A percentile compares a stretch with the other conserved stretches of the same genome.
These are phyloP conservation scores for Diarsia brunnea DNA, from an alignment of 2,888 invertebrate species.

Conservation along the genomic window DNA sequence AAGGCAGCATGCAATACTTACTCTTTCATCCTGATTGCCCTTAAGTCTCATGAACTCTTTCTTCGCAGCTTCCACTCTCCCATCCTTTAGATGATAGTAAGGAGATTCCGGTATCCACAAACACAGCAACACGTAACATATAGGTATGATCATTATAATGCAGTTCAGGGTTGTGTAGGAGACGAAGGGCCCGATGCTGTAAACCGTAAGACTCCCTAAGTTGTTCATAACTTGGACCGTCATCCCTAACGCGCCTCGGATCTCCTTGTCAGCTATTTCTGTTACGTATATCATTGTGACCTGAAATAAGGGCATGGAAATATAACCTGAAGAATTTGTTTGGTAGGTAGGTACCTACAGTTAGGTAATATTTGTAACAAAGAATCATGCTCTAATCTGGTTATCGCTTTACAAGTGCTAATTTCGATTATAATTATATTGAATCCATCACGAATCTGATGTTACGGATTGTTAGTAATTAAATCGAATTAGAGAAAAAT, in stretches of 20 bases:
- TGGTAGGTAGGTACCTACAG: neutral
- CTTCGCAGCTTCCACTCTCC: constrained; percentile 85
- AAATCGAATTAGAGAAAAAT: neutral
- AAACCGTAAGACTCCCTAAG: constrained; percentile 84
- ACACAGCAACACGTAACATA: constrained; percentile 86
- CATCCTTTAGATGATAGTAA: constrained; percentile 90
- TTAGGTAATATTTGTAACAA: neutral
- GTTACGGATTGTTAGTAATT: neutral
- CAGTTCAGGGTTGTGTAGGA: constrained; percentile 85
- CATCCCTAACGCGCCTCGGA: constrained; percentile 87
- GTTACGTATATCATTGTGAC: constrained; percentile 89
- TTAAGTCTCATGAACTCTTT: constrained; percentile 84
- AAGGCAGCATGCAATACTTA: constrained; percentile 57
- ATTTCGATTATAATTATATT: neutral
- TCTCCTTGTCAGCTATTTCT: constrained; percentile 89
- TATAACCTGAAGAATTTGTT: neutral
- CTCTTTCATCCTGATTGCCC: constrained; percentile 84
- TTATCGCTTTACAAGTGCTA: neutral
- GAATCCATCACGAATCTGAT: neutral
- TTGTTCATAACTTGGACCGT: constrained; percentile 88
- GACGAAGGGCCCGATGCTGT: constrained; percentile 87
- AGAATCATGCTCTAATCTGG: neutral
- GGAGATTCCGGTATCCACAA: constrained; percentile 92
- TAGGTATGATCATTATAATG: constrained; percentile 85
- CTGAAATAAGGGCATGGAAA: constrained; percentile 74